Conservation (phyloP, 2,113 vertebrate genomes). For the Lipotes vexillifer region DNA sequence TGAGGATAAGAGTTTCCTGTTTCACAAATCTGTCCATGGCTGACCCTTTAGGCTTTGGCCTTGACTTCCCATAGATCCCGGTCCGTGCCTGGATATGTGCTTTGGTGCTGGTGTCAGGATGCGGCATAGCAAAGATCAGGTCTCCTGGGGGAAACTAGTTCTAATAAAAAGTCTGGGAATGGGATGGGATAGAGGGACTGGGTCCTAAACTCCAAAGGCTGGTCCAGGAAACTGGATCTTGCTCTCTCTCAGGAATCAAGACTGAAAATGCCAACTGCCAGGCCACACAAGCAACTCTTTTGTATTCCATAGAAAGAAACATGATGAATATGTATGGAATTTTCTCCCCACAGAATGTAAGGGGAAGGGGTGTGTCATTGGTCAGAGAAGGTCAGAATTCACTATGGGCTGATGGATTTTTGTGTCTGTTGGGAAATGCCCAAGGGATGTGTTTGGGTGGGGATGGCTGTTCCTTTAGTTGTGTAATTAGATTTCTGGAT, state of each 20-base stretch:
- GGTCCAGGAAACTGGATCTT: neutral
- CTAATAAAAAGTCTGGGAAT: neutral
- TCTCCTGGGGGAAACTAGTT: neutral
- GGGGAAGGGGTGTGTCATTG: neutral
- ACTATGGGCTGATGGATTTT: neutral
- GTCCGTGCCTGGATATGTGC: neutral
- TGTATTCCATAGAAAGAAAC: neutral
- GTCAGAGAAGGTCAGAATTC: constrained; percentile 37
- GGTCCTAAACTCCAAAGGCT: neutral
- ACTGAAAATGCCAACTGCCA: neutral
- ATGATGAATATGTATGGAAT: constrained; percentile 20
- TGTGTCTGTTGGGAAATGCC: constrained; percentile 10
- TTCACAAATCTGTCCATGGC: neutral
- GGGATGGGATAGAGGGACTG: too few relatives aligned
- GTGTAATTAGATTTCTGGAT: neutral
- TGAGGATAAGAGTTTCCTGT: neutral
- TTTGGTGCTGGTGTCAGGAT: neutral
- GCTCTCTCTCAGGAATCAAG: neutral
- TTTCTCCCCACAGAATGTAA: neutral
- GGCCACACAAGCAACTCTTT: neutral
- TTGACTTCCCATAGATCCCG: neutral
- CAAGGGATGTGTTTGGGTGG: neutral
- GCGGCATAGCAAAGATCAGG: neutral
- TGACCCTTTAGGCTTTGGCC: neutral
- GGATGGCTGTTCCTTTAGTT: neutral